phyloP scores from a whole-genome alignment of 2,797 vertebrate species.

The Sebastes nivosus region DNA sequence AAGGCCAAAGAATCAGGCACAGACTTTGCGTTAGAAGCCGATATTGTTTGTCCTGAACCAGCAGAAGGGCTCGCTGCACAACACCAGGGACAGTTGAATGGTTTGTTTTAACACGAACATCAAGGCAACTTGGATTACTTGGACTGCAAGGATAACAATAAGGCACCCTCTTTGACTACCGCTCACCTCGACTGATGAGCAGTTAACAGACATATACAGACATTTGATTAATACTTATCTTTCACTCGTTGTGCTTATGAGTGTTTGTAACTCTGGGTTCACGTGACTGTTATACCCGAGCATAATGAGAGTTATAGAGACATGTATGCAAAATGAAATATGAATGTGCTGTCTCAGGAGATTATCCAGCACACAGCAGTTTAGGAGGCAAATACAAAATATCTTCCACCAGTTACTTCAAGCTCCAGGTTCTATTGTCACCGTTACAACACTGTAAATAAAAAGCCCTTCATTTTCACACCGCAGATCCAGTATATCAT shows the following conservation, averaged over 20 bases:
- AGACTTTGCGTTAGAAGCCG: slow-evolving; percentile 12
- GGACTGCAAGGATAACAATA: slow-evolving; percentile 63
- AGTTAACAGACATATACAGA: slow-evolving; percentile 35
- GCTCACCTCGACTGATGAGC: slow-evolving; percentile 39
- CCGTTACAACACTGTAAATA: neutral
- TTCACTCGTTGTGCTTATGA: slow-evolving; percentile 54
- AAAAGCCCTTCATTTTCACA: slow-evolving; percentile 43
- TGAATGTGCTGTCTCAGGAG: neutral
- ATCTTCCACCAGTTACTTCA: slow-evolving; percentile 24
- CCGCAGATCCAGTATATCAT: slow-evolving; percentile 11
- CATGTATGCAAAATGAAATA: neutral
- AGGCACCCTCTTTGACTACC: slow-evolving; percentile 73
- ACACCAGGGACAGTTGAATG: slow-evolving; percentile 6
- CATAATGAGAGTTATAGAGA: neutral
- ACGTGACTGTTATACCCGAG: neutral
- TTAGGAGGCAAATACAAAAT: slow-evolving; percentile 15
- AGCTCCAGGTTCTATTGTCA: slow-evolving; percentile 10
- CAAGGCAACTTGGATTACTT: slow-evolving; percentile 75
- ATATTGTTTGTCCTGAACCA: slow-evolving; percentile 3
- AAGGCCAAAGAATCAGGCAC: slow-evolving; percentile 32
- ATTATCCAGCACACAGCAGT: slow-evolving; percentile 17
- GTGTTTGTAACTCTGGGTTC: slow-evolving; percentile 31
- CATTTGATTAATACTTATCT: slow-evolving; percentile 47
- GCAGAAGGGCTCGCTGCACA: neutral
- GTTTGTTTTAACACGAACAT: slow-evolving; percentile 52